Evolutionary conservation across 1,140 invertebrate species (phyloP).

Genomic region (Amphibalanus amphitrite): DNA sequence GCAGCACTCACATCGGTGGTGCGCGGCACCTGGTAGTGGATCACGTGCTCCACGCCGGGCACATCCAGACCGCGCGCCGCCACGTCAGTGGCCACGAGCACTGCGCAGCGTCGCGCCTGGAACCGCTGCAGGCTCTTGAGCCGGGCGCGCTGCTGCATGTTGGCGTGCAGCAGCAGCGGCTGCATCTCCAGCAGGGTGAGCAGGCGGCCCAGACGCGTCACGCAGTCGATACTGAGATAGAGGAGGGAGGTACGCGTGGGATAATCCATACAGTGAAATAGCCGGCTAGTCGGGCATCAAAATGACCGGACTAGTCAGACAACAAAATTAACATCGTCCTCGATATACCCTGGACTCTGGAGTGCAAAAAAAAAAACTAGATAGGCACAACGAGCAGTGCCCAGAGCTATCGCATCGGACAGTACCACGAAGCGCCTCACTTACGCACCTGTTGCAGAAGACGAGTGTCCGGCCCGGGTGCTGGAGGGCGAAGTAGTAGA

Average conservation of each 20-base stretch:
- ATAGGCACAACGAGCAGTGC: not conserved
- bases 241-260: too few species aligned
- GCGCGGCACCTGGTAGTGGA: slow-evolving; percentile 93
- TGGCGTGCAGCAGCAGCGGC: slow-evolving; percentile 51
- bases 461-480: slow-evolving; percentile 20
- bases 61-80: slow-evolving; percentile 94
- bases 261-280: too few species aligned
- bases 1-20: slow-evolving; percentile 56
- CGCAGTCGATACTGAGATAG: slow-evolving; percentile 1
- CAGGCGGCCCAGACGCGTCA: not conserved
- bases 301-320: too few species aligned
- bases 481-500: slow-evolving; percentile 18
- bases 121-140: slow-evolving; percentile 89
- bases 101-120: slow-evolving; percentile 45
- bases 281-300: too few species aligned
- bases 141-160: slow-evolving; percentile 85
- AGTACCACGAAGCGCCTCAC: not conserved
- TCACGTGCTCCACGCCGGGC: slow-evolving; percentile 78
- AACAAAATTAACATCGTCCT: not conserved
- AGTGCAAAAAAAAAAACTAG: not conserved
- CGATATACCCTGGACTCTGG: not conserved
- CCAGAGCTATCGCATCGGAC: too few species aligned
- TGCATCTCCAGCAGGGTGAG: not conserved
- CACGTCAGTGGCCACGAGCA: slow-evolving; percentile 94
- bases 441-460: slow-evolving; percentile 39